Percentiles rank a stretch among this genome's conserved stretches.
These are phyloP conservation scores for Poeciliopsis paucimaculata DNA, from an alignment of 2,797 vertebrate species.

Conservation along the genomic window DNA sequence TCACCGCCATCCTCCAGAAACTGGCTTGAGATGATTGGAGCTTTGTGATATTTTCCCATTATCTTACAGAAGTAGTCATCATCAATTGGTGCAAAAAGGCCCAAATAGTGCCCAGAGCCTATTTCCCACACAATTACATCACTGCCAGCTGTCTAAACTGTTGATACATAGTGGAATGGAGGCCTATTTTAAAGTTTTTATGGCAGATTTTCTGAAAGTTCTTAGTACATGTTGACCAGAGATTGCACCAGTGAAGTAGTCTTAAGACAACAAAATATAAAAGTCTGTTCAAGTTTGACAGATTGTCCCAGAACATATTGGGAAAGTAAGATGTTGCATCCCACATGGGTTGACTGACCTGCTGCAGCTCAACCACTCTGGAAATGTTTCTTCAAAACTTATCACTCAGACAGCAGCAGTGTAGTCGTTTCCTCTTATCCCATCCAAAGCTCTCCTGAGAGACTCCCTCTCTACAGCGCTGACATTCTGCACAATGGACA, in stretches of 20 bases:
- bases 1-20: neutral
- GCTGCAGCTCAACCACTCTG: neutral
- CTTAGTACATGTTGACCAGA: neutral
- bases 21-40: neutral
- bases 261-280: neutral
- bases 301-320: neutral
- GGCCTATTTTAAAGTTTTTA: neutral
- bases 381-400: constrained; percentile 26
- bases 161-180: neutral
- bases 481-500: constrained; percentile 24
- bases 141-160: neutral
- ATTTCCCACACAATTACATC: neutral
- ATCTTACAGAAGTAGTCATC: neutral
- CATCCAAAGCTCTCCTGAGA: constrained; percentile 34
- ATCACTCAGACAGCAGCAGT: constrained; percentile 24
- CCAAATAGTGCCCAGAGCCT: neutral
- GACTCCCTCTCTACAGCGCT: constrained; percentile 11
- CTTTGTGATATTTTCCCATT: neutral
- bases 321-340: constrained; percentile 1
- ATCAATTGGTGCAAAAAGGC: neutral
- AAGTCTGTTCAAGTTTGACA: neutral
- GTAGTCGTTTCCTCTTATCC: constrained; percentile 15
- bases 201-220: neutral
- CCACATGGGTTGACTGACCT: constrained; percentile 19
- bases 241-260: neutral